Conservation (phyloP, 2,797 vertebrate species). For the Gastrophryne carolinensis region DNA sequence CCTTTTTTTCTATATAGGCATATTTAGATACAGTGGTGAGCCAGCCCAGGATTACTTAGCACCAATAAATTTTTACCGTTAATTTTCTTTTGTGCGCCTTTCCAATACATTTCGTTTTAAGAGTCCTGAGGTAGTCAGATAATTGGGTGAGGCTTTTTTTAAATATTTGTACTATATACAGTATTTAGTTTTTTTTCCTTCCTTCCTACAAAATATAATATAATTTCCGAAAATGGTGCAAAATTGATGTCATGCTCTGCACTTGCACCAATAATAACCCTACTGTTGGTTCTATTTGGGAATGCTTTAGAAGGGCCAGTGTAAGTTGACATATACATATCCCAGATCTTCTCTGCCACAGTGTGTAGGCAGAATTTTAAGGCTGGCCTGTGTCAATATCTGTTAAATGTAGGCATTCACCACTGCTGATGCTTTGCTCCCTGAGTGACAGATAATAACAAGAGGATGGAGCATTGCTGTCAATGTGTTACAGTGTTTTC, state of each 20-base stretch:
- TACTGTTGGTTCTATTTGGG: slow-evolving; percentile 14
- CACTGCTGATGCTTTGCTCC: slow-evolving; percentile 53
- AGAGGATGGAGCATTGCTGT: slow-evolving; percentile 61
- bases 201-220: neutral
- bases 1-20: too few species aligned
- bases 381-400: slow-evolving; percentile 57
- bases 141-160: too few species aligned
- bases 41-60: too few species aligned
- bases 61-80: too few species aligned
- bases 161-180: too few species aligned
- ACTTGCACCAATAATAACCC: slow-evolving; percentile 6
- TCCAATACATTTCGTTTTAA: too few species aligned
- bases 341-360: slow-evolving; percentile 63
- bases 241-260: slow-evolving; percentile 6
- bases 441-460: slow-evolving; percentile 64
- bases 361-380: slow-evolving; percentile 69
- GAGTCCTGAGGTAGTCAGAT: too few species aligned
- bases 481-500: slow-evolving; percentile 66
- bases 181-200: neutral
- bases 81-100: too few species aligned
- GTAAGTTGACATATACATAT: slow-evolving; percentile 28
- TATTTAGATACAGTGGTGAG: too few species aligned
- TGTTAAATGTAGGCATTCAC: slow-evolving; percentile 66
- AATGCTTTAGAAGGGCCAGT: neutral
- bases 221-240: neutral